Conservation (phyloP, 2,797 vertebrate genomes). For the Dipus sagitta region DNA sequence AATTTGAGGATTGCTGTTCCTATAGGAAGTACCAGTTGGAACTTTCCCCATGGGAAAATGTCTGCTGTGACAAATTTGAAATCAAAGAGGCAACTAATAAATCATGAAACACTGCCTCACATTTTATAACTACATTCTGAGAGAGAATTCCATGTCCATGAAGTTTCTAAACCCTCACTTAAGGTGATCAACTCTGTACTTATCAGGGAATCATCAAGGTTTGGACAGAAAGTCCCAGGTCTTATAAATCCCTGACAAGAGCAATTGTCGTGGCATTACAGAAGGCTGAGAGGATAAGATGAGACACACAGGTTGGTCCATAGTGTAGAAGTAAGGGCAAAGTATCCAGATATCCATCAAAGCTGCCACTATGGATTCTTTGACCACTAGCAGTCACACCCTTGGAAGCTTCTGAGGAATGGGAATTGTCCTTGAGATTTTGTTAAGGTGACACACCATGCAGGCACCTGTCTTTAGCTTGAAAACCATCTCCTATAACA, state of each 20-base stretch:
- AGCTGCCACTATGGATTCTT: background rate
- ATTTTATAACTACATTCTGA: background rate
- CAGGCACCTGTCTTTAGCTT: background rate
- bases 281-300: background rate
- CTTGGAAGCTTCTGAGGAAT: background rate
- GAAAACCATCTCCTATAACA: background rate
- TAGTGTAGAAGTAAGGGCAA: no score
- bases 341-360: background rate
- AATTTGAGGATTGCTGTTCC: background rate
- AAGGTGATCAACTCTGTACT: background rate
- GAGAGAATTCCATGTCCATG: background rate
- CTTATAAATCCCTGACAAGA: background rate
- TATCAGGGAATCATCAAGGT: background rate
- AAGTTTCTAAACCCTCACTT: background rate
- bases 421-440: background rate
- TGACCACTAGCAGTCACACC: background rate
- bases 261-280: background rate
- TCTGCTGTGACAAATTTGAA: background rate
- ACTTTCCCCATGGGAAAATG: background rate
- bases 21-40: background rate
- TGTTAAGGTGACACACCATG: background rate
- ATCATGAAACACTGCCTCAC: background rate
- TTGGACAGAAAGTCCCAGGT: background rate
- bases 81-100: background rate
- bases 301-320: rapidly evolving